phyloP scores from a whole-genome alignment of 2,113 vertebrate species.

The Megaceryle maxima region DNA sequence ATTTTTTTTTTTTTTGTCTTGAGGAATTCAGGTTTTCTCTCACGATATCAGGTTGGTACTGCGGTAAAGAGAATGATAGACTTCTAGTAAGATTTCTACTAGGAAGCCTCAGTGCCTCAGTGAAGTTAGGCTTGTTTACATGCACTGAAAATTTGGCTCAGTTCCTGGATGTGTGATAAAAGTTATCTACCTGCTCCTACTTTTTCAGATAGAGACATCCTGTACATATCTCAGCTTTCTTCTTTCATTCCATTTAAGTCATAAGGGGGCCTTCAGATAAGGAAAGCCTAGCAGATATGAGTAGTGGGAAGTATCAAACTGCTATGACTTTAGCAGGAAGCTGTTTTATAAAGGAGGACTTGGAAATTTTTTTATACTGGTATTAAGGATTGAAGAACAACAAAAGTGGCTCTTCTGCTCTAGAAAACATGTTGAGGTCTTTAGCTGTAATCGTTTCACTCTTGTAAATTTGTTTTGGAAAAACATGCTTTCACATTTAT shows the following conservation, averaged over 20 bases:
- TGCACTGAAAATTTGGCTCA: neutral
- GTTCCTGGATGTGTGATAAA: neutral
- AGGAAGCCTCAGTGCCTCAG: neutral
- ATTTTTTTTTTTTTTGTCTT: neutral
- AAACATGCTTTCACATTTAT: neutral
- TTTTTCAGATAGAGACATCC: conserved; percentile 36
- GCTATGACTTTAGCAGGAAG: neutral
- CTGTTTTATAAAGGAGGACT: neutral
- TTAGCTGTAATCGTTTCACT: neutral
- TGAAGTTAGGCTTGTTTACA: conserved; percentile 10
- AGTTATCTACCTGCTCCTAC: conserved; percentile 38
- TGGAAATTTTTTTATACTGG: neutral
- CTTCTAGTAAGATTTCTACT: neutral
- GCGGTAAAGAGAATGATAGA: neutral
- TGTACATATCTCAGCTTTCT: conserved; percentile 23
- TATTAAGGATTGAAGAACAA: neutral
- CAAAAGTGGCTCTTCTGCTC: neutral
- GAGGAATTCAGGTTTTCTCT: neutral
- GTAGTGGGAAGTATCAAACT: neutral
- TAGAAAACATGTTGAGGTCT: neutral
- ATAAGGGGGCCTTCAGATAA: neutral
- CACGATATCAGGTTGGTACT: neutral
- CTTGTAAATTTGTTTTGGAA: neutral
- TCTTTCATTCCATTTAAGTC: conserved; percentile 12
- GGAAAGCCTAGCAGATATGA: neutral